Evolutionary conservation across 2,113 vertebrate species (phyloP).

Genomic region (Sinocyclocheilus grahami): DNA sequence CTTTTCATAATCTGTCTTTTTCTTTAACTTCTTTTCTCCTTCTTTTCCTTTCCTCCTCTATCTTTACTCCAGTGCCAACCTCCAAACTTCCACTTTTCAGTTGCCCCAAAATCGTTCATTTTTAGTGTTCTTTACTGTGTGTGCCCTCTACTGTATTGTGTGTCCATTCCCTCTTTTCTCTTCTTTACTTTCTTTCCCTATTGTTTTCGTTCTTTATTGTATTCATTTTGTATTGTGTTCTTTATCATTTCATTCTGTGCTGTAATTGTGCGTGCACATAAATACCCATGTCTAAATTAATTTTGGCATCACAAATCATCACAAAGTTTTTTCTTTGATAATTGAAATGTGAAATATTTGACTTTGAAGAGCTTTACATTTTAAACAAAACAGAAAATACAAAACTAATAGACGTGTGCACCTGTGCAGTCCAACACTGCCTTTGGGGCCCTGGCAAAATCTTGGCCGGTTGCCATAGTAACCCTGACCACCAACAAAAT

Average conservation of each 20-base stretch:
- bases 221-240: neutral
- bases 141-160: neutral
- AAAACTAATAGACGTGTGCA: slow-evolving; percentile 1
- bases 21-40: neutral
- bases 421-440: slow-evolving; percentile 41
- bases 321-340: neutral
- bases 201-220: neutral
- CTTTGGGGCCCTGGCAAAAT: slow-evolving; percentile 43
- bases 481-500: slow-evolving; percentile 60
- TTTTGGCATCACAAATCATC: neutral
- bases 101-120: neutral
- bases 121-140: too few relatives aligned
- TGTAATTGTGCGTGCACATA: neutral
- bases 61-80: too few relatives aligned
- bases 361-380: neutral
- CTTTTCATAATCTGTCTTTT: neutral
- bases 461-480: slow-evolving; percentile 55
- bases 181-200: neutral
- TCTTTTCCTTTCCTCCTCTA: neutral
- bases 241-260: neutral
- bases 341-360: neutral
- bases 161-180: slow-evolving; percentile 21
- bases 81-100: too few relatives aligned
- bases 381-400: neutral
- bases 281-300: neutral